Evolutionary conservation across 2,113 vertebrate genomes (phyloP).

Genomic region (Solea senegalensis): DNA sequence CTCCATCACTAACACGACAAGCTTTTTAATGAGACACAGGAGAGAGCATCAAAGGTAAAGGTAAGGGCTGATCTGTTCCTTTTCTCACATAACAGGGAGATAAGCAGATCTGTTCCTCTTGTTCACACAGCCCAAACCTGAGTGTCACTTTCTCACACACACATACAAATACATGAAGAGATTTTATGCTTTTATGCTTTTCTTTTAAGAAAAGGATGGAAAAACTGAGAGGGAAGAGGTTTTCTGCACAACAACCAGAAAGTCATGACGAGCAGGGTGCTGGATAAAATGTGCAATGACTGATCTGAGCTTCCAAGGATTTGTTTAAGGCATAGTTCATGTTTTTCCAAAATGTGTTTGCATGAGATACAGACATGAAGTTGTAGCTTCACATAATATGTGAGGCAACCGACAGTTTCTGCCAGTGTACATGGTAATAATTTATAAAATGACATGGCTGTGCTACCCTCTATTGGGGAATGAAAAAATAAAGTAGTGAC

Average conservation of each 20-base stretch:
- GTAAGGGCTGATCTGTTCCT: slow-evolving; percentile 43
- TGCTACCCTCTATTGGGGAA: too few species aligned
- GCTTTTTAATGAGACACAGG: slow-evolving; percentile 67
- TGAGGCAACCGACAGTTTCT: too few species aligned
- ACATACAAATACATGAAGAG: slow-evolving; percentile 25
- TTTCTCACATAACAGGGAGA: slow-evolving; percentile 29
- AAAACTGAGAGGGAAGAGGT: slow-evolving; percentile 1
- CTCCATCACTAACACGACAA: slow-evolving; percentile 28
- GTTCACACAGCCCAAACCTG: slow-evolving; percentile 24
- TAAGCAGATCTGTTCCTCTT: slow-evolving; percentile 38
- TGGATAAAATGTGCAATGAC: background rate
- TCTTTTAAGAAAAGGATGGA: slow-evolving; percentile 3
- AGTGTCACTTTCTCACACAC: background rate
- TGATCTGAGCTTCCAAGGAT: background rate
- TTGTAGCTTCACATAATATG: too few species aligned
- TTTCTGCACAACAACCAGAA: background rate
- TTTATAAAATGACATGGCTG: too few species aligned
- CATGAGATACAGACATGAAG: too few species aligned
- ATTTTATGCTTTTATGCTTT: slow-evolving; percentile 28
- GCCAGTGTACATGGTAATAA: too few species aligned
- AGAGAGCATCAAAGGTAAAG: slow-evolving; percentile 50
- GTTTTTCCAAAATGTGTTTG: too few species aligned
- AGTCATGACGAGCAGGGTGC: slow-evolving; percentile 27
- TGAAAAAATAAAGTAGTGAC: too few species aligned
- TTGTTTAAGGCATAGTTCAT: too few species aligned